These are phyloP conservation scores for Crotalus viridis DNA, from an alignment of 2,113 vertebrate genomes.

Conservation along the genomic window DNA sequence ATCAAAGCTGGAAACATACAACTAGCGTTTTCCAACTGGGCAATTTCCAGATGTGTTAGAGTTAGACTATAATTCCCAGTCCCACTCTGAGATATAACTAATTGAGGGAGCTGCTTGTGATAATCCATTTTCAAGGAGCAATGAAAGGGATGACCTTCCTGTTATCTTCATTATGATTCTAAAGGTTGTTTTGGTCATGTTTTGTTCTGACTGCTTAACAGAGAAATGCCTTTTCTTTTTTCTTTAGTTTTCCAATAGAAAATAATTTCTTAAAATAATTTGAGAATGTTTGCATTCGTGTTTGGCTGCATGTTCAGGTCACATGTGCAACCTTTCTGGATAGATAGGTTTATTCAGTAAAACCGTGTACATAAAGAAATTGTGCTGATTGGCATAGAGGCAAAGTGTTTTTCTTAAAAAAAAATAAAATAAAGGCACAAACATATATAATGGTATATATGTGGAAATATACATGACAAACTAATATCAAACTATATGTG, in stretches of 20 bases:
- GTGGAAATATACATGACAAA: background rate
- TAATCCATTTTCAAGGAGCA: background rate
- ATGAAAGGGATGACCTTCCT: background rate
- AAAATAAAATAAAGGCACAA: background rate
- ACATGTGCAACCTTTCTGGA: background rate
- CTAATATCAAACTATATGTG: background rate
- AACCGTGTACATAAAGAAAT: background rate
- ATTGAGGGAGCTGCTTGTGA: background rate
- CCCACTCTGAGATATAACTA: background rate
- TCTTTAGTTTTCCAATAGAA: background rate
- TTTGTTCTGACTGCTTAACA: background rate
- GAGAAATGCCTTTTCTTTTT: background rate
- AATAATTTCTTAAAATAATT: background rate
- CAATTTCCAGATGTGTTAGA: background rate
- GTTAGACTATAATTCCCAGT: background rate
- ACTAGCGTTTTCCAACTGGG: background rate
- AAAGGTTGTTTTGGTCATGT: background rate
- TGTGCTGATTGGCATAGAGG: background rate
- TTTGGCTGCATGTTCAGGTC: background rate
- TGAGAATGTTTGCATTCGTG: background rate
- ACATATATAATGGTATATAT: background rate
- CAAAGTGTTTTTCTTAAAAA: background rate
- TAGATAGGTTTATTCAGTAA: background rate
- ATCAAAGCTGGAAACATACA: background rate
- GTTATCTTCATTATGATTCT: background rate